Percentiles rank a stretch among this genome's conserved stretches.
Conservation (phyloP, 1,140 invertebrate genomes). For the Psilanteris sp. region DNA sequence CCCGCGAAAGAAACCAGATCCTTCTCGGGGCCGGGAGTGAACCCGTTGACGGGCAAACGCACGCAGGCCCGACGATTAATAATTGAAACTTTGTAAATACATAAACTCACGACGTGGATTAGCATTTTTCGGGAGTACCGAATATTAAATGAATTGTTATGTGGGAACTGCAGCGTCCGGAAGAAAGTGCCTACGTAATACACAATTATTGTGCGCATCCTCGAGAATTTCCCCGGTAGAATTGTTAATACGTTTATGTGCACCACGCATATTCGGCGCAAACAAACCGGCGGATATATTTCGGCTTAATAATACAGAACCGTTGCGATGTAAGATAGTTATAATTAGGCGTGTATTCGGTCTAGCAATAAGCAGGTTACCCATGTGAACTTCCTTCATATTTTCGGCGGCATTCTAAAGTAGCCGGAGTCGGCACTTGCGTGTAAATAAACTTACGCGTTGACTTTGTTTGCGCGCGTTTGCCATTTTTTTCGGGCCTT, state of each 20-base stretch:
- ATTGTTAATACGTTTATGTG: constrained; percentile 71
- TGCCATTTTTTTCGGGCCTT: no score
- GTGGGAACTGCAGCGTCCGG: constrained; percentile 74
- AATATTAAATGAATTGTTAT: constrained; percentile 63
- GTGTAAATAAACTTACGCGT: constrained; percentile 57
- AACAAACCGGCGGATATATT: constrained; percentile 72
- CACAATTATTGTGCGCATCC: constrained; percentile 77
- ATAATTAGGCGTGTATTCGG: constrained; percentile 76
- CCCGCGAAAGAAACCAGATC: no score
- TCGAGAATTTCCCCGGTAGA: constrained; percentile 74
- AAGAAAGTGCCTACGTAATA: constrained; percentile 74
- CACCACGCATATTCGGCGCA: constrained; percentile 65
- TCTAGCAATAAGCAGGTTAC: constrained; percentile 77
- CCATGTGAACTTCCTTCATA: constrained; percentile 78
- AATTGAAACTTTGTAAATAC: constrained; percentile 27
- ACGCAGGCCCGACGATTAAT: no score
- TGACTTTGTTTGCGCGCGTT: constrained; percentile 43
- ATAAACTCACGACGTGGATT: constrained; percentile 15
- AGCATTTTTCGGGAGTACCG: constrained; percentile 36
- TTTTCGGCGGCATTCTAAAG: constrained; percentile 68
- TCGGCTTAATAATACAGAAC: constrained; percentile 75
- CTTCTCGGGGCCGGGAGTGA: no score
- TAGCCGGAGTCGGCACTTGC: constrained; percentile 58
- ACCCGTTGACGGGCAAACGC: no score
- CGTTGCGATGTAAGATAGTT: constrained; percentile 78